These are phyloP conservation scores for Drosophila niveifrons DNA, from an alignment of 2,888 invertebrate genomes.

Conservation along the genomic window DNA sequence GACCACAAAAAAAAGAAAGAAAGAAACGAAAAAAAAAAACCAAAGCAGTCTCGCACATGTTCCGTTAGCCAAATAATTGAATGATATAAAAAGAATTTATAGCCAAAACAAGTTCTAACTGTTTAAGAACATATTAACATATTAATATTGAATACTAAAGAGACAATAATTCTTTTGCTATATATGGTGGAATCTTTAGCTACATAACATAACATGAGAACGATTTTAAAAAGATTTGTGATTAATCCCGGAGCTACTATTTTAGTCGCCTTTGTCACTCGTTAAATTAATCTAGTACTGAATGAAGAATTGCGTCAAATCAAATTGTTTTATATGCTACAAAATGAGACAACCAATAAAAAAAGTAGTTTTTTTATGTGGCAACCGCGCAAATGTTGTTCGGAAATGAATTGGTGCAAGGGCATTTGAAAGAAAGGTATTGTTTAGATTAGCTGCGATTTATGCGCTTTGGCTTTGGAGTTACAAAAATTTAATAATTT, in stretches of 20 bases:
- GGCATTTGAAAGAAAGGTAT: conserved; percentile 6
- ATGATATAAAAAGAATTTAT: conserved; percentile 2
- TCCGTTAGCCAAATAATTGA: conserved; percentile 4
- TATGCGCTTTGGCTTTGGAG: conserved; percentile 9
- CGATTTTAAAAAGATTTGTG: not conserved
- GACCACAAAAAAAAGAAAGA: not conserved
- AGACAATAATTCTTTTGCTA: conserved; percentile 3
- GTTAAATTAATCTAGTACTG: not conserved
- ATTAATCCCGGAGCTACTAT: not conserved
- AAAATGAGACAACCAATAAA: not conserved
- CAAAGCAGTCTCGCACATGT: not conserved
- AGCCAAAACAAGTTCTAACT: conserved; percentile 1
- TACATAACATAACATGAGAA: no score
- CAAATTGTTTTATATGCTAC: no score
- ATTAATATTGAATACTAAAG: conserved; percentile 1
- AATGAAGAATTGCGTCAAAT: not conserved
- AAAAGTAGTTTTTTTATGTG: not conserved
- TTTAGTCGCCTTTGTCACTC: not conserved
- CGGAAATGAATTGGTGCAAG: conserved; percentile 1
- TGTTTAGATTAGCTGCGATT: conserved; percentile 1
- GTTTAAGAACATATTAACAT: conserved; percentile 1
- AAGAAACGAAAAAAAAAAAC: not conserved
- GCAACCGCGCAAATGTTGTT: not conserved
- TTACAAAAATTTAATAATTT: conserved; percentile 54
- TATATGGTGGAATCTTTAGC: not conserved